Conservation (phyloP, 2,888 invertebrate genomes). For the Drosophila vallismaia region DNA sequence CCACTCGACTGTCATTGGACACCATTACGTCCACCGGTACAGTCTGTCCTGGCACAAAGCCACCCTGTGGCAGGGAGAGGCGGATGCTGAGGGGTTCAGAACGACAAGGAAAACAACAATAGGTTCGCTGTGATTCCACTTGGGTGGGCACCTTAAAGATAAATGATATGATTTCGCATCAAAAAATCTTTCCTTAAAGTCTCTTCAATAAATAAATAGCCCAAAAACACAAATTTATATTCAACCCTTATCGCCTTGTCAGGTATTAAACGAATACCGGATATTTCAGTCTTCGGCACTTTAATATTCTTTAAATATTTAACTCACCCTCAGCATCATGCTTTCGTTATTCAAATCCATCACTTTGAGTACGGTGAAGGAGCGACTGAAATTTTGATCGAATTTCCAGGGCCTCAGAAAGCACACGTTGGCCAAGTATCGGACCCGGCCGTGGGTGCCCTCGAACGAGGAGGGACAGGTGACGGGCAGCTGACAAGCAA, state of each 20-base stretch:
- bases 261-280: not conserved
- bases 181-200: not conserved
- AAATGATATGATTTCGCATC: not conserved
- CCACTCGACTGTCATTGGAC: conserved; percentile 86
- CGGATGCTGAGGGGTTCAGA: conserved; percentile 72
- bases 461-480: conserved; percentile 85
- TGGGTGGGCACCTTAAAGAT: conserved; percentile 69
- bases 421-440: conserved; percentile 87
- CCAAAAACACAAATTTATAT: not conserved
- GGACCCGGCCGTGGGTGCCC: conserved; percentile 84
- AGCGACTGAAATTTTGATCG: conserved; percentile 87
- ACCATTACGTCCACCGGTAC: conserved; percentile 83
- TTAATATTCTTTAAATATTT: not conserved
- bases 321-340: conserved; percentile 54
- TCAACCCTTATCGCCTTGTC: not conserved
- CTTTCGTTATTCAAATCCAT: conserved; percentile 86
- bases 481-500: conserved; percentile 84
- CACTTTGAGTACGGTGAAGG: conserved; percentile 91
- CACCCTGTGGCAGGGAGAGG: conserved; percentile 75
- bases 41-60: conserved; percentile 81
- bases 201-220: not conserved
- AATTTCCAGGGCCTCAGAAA: conserved; percentile 94
- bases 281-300: not conserved
- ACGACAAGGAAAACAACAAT: conserved; percentile 78
- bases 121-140: conserved; percentile 65